Percentiles rank a stretch among this genome's conserved stretches.
These are phyloP conservation scores for Etheostoma spectabile DNA, from an alignment of 2,113 vertebrate genomes.

Conservation along the genomic window DNA sequence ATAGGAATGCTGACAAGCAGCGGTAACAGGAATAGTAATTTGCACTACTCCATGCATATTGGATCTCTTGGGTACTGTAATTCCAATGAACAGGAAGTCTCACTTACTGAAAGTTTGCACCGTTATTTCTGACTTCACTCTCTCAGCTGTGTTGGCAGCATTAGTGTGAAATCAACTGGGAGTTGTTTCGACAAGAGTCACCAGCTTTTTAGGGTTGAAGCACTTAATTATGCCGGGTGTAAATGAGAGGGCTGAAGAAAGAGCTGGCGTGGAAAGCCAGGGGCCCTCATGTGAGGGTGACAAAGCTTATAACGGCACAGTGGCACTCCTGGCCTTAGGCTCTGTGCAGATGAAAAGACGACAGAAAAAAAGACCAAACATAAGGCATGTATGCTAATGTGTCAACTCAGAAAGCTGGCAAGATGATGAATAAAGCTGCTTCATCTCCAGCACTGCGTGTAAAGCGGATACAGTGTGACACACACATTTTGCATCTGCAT, in stretches of 20 bases:
- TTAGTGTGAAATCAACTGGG: slow-evolving; percentile 62
- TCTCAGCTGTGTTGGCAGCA: slow-evolving; percentile 59
- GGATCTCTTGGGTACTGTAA: slow-evolving; percentile 16
- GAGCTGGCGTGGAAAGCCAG: slow-evolving; percentile 60
- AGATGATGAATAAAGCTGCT: slow-evolving; percentile 65
- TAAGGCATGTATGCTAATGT: slow-evolving; percentile 74
- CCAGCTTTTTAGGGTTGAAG: slow-evolving; percentile 67
- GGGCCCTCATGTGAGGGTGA: slow-evolving; percentile 66
- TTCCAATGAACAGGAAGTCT: slow-evolving; percentile 39
- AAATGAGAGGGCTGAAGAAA: slow-evolving; percentile 70
- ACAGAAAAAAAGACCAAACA: slow-evolving; percentile 59
- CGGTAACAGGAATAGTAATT: background rate
- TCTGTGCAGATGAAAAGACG: slow-evolving; percentile 69
- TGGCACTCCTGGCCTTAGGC: slow-evolving; percentile 65
- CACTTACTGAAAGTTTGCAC: slow-evolving; percentile 39
- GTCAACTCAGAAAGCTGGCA: slow-evolving; percentile 67
- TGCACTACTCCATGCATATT: background rate
- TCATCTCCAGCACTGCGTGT: slow-evolving; percentile 33
- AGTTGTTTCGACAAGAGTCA: slow-evolving; percentile 66
- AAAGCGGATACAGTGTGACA: slow-evolving; percentile 38
- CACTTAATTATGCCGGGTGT: slow-evolving; percentile 76
- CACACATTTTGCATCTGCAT: slow-evolving; percentile 44
- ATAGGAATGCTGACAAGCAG: background rate
- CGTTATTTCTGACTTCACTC: slow-evolving; percentile 66
- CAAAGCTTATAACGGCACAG: slow-evolving; percentile 63